Evolutionary conservation across 2,113 vertebrate genomes (phyloP).

Genomic region (Lipophrys pholis): DNA sequence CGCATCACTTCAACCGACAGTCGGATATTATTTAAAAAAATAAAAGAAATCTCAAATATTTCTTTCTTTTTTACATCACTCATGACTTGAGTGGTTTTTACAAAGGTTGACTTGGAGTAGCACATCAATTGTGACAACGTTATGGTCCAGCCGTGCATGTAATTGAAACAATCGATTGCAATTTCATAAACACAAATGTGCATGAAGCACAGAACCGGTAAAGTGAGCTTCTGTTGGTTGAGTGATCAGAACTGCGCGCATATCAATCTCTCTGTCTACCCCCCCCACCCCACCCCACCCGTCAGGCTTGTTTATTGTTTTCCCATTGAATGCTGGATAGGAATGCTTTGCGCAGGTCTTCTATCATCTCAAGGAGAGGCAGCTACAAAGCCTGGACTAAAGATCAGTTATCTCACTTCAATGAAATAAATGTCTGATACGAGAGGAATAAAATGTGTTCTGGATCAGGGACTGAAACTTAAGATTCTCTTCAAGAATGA

Average conservation of each 20-base stretch:
- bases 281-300: conserved; percentile 14
- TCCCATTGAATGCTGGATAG: conserved; percentile 45
- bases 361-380: conserved; percentile 44
- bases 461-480: conserved; percentile 21
- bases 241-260: conserved; percentile 71
- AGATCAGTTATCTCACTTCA: conserved; percentile 52
- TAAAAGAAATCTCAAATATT: conserved; percentile 13
- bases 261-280: conserved; percentile 63
- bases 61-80: conserved; percentile 35
- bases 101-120: conserved; percentile 58
- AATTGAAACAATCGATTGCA: conserved; percentile 81
- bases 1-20: conserved; percentile 21
- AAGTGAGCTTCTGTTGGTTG: conserved; percentile 70
- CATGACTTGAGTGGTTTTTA: conserved; percentile 62
- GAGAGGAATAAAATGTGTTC: conserved; percentile 35
- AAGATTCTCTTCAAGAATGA: not conserved
- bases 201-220: conserved; percentile 66
- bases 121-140: conserved; percentile 72
- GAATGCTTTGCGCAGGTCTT: conserved; percentile 42
- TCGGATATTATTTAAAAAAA: conserved; percentile 23
- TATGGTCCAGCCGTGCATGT: conserved; percentile 68
- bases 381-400: conserved; percentile 35
- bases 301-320: conserved; percentile 57
- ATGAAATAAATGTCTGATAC: conserved; percentile 40
- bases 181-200: conserved; percentile 79